Conservation (phyloP, 2,797 vertebrate genomes). For the Aratinga solstitialis region DNA sequence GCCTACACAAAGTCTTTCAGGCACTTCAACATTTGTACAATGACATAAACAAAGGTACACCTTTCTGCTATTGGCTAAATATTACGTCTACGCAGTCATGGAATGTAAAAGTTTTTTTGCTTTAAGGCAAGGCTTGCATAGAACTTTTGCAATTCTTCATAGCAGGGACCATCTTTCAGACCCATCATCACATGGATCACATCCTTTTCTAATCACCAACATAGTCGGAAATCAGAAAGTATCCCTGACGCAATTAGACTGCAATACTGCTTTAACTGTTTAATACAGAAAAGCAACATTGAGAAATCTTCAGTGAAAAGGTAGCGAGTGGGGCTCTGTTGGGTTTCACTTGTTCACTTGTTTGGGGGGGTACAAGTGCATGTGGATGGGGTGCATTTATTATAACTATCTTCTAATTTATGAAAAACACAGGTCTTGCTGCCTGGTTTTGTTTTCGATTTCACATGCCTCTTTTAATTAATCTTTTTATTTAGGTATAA, state of each 20-base stretch:
- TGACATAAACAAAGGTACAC: background rate
- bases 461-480: background rate
- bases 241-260: background rate
- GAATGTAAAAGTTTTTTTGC: fast-evolving
- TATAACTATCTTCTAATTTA: background rate
- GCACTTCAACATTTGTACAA: background rate
- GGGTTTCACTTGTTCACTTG: background rate
- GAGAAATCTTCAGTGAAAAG: background rate
- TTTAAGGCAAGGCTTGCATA: background rate
- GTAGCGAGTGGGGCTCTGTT: background rate
- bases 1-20: background rate
- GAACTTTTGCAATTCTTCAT: background rate
- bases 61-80: background rate
- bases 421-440: background rate
- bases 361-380: background rate
- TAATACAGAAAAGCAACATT: background rate
- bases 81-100: background rate
- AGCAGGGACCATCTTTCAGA: background rate
- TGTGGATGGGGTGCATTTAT: background rate
- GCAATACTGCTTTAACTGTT: background rate
- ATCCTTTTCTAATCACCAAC: background rate
- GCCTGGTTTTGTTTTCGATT: background rate
- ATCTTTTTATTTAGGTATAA: background rate
- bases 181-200: background rate
- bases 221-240: background rate